Conservation (phyloP, 1,140 invertebrate species). For the Asbolus verrucosus region DNA sequence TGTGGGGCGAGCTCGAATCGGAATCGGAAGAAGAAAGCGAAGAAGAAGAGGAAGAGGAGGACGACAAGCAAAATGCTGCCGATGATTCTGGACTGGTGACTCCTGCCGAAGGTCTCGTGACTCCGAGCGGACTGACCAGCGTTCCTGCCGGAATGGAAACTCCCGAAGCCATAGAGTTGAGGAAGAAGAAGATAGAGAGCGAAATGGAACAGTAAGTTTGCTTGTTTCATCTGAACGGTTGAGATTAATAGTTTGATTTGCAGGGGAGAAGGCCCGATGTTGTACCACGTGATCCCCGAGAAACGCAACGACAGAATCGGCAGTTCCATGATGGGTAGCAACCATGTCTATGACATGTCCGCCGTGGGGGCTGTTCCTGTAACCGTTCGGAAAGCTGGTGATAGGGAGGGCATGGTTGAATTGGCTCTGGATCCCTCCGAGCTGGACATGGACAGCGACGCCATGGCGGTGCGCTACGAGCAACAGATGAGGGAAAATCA, state of each 20-base stretch:
- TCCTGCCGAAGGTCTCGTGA: slow-evolving; percentile 90
- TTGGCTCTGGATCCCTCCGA: slow-evolving; percentile 97
- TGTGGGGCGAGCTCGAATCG: slow-evolving; percentile 98
- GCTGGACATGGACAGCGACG: slow-evolving; percentile 94
- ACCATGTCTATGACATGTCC: slow-evolving; percentile 94
- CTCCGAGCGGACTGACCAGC: slow-evolving; percentile 95
- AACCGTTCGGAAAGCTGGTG: slow-evolving; percentile 60
- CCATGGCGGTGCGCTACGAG: slow-evolving; percentile 97
- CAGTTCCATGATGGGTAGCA: slow-evolving; percentile 98
- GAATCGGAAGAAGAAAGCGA: slow-evolving; percentile 94
- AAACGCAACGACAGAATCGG: slow-evolving; percentile 91
- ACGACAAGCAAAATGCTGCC: slow-evolving; percentile 65
- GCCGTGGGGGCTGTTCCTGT: slow-evolving; percentile 71
- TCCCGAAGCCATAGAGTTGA: slow-evolving; percentile 96
- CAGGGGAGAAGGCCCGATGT: slow-evolving; percentile 87
- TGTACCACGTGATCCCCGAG: slow-evolving; percentile 96
- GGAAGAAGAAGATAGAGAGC: slow-evolving; percentile 96
- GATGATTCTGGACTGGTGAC: slow-evolving; percentile 81
- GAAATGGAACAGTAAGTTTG: slow-evolving; percentile 91
- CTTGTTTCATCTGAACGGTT: background rate
- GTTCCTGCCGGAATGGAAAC: slow-evolving; percentile 97
- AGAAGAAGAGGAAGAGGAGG: slow-evolving; percentile 87
- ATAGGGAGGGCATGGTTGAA: slow-evolving; percentile 84
- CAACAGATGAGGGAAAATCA: slow-evolving; percentile 95
- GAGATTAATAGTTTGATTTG: slow-evolving; percentile 50